These are phyloP conservation scores for Argynnis bischoffii DNA, from an alignment of 2,888 invertebrate genomes.

Conservation along the genomic window DNA sequence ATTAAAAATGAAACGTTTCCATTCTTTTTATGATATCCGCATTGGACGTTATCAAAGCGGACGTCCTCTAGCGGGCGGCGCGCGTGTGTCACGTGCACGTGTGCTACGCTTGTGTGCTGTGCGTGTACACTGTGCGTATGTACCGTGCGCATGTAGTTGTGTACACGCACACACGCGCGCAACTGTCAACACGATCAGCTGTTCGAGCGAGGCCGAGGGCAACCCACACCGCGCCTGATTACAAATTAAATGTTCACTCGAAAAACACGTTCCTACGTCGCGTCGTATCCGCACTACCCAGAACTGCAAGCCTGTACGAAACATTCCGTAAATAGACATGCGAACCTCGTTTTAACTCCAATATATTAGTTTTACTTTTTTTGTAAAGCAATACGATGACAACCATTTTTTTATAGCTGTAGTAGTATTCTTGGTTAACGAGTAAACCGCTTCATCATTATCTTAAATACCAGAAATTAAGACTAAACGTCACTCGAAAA, in stretches of 20 bases:
- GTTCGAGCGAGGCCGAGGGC: conserved; percentile 5
- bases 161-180: background rate
- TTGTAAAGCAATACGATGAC: no score
- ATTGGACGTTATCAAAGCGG: conserved; percentile 2
- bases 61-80: conserved; percentile 1
- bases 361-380: background rate
- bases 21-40: conserved; percentile 3
- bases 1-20: conserved; percentile 2
- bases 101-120: background rate
- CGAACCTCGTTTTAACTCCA: background rate
- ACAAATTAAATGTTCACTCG: conserved; percentile 17
- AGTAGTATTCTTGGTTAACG: no score
- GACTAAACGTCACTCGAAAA: no score
- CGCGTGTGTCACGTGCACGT: background rate
- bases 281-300: background rate
- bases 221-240: conserved; percentile 7
- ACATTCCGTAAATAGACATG: background rate
- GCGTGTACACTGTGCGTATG: background rate
- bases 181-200: conserved; percentile 21
- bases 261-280: background rate
- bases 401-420: no score
- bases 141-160: background rate
- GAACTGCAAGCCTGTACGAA: background rate
- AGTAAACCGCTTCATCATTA: no score
- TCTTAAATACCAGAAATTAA: no score